Conservation (phyloP, 2,113 vertebrate species). For the Oostethus manadensis region DNA sequence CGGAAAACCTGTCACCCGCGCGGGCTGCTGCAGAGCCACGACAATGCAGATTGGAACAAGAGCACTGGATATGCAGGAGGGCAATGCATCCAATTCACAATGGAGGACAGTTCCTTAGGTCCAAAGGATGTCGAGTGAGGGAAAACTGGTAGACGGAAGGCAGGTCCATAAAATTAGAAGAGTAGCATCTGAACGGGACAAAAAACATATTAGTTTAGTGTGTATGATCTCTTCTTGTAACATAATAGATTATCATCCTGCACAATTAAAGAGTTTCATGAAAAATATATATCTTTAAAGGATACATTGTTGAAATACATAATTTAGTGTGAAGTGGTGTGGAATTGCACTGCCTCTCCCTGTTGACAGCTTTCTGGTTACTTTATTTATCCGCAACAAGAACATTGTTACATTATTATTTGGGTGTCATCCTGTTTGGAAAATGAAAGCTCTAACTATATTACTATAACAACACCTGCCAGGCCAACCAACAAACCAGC, state of each 20-base stretch:
- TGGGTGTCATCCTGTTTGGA: too few relatives aligned
- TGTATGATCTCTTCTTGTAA: too few relatives aligned
- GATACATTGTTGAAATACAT: too few relatives aligned
- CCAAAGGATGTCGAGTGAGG: conserved; percentile 18
- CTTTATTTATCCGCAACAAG: too few relatives aligned
- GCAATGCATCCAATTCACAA: conserved; percentile 50
- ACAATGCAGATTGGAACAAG: conserved; percentile 27
- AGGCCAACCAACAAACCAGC: conserved; percentile 51
- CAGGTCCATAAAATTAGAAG: conserved; percentile 21
- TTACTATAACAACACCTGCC: conserved; percentile 6
- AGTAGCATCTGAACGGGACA: conserved; percentile 15
- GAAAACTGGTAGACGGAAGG: neutral
- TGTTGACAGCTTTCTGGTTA: too few relatives aligned
- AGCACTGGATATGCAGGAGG: conserved; percentile 12
- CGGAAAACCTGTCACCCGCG: conserved; percentile 58
- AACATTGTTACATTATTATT: too few relatives aligned
- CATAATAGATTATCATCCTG: too few relatives aligned
- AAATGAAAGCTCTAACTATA: too few relatives aligned
- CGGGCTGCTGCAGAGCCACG: conserved; percentile 59
- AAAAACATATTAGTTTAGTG: conserved; percentile 6
- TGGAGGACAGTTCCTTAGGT: conserved; percentile 12
- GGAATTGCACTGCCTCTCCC: too few relatives aligned
- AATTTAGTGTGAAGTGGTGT: too few relatives aligned
- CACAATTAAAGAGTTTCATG: too few relatives aligned
- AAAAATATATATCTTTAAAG: too few relatives aligned